These are phyloP conservation scores for Enteromius trimaculatus DNA, from an alignment of 2,797 vertebrate genomes.

Conservation along the genomic window DNA sequence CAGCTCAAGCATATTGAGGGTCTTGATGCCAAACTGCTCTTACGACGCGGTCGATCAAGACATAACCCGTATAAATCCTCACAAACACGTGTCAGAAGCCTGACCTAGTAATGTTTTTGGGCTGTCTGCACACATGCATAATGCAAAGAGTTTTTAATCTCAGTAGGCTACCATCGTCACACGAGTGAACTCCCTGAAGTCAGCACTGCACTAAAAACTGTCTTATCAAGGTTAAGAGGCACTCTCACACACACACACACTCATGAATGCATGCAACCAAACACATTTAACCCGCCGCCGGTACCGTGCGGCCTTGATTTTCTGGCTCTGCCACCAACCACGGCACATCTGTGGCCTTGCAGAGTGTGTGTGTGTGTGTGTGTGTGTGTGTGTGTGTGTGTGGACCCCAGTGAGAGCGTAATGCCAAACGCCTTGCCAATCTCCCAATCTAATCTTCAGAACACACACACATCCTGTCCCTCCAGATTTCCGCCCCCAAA, in stretches of 20 bases:
- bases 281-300: not conserved
- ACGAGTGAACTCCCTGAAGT: conserved; percentile 26
- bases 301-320: not conserved
- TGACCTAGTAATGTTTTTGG: conserved; percentile 18
- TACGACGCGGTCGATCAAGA: not conserved
- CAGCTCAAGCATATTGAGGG: not conserved
- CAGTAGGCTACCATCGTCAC: conserved; percentile 17
- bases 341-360: conserved; percentile 49
- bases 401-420: conserved; percentile 19
- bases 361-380: not conserved
- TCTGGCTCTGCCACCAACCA: conserved; percentile 1
- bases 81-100: conserved; percentile 13
- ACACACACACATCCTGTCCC: conserved; percentile 53
- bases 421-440: conserved; percentile 22
- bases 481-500: conserved; percentile 42
- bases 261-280: not conserved
- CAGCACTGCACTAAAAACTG: conserved; percentile 28
- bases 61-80: conserved; percentile 34
- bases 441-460: conserved; percentile 20
- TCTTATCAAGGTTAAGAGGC: conserved; percentile 1
- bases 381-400: conserved; percentile 13
- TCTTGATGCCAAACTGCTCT: not conserved
- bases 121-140: conserved; percentile 41
- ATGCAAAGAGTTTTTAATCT: conserved; percentile 28
- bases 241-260: conserved; percentile 7